Evolutionary conservation across 2,113 vertebrate species (phyloP).

Genomic region (Glaucomys volans): DNA sequence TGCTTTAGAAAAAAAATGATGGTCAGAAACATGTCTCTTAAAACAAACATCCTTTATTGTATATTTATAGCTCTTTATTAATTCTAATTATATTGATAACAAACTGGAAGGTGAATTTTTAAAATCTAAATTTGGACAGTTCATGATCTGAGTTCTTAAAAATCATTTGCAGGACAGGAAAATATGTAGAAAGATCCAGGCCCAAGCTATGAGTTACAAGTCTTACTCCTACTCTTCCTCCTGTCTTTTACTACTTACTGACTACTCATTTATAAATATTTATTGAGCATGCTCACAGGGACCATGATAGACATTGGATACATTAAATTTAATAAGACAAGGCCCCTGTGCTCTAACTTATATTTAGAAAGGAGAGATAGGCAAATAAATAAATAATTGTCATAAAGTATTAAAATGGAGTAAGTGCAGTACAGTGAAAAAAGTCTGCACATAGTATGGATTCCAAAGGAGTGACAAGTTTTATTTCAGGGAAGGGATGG

Average conservation of each 20-base stretch:
- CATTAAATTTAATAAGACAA: neutral
- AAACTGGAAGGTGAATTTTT: slow-evolving; percentile 29
- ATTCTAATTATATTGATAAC: slow-evolving; percentile 13
- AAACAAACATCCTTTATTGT: neutral
- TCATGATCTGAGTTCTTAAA: slow-evolving; percentile 20
- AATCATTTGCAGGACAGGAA: slow-evolving; percentile 25
- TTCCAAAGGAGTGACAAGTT: neutral
- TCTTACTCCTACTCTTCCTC: neutral
- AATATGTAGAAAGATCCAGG: neutral
- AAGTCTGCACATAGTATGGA: neutral
- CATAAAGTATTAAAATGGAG: neutral
- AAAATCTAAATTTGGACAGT: slow-evolving; percentile 5
- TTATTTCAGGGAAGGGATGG: neutral
- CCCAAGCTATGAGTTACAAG: neutral
- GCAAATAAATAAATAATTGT: neutral
- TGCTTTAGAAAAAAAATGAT: slow-evolving; percentile 2
- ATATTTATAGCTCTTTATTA: slow-evolving; percentile 22
- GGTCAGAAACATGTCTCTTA: neutral
- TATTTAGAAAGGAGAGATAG: neutral
- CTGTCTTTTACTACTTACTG: neutral
- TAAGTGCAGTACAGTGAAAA: neutral
- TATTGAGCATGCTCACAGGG: neutral
- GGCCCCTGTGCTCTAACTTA: neutral
- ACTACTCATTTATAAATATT: neutral
- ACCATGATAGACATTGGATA: neutral